Percentiles rank a stretch among this genome's conserved stretches.
phyloP scores from a whole-genome alignment of 2,113 vertebrate species.

The Cephalopholis sonnerati region DNA sequence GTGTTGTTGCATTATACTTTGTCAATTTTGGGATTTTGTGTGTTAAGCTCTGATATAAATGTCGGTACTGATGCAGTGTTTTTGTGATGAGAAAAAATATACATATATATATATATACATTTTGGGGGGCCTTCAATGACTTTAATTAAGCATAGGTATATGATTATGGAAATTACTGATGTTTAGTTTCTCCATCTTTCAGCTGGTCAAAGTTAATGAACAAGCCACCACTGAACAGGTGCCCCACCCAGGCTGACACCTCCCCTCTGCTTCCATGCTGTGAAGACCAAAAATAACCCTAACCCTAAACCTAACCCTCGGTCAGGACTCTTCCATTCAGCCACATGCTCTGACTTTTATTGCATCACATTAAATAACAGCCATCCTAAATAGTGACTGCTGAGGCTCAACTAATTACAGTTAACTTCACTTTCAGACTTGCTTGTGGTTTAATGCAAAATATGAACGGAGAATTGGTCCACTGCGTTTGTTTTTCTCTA shows the following conservation, averaged over 20 bases:
- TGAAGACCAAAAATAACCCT: not conserved
- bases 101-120: not conserved
- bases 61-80: not conserved
- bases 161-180: not conserved
- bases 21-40: too few species aligned
- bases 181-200: not conserved
- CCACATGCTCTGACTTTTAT: not conserved
- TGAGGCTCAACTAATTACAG: not conserved
- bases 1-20: not conserved
- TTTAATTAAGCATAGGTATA: too few species aligned
- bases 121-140: too few species aligned
- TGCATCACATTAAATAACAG: not conserved
- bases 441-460: conserved; percentile 18
- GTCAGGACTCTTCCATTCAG: not conserved
- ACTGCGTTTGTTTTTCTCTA: not conserved
- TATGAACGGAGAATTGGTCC: conserved; percentile 4
- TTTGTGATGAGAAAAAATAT: too few species aligned
- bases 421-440: not conserved
- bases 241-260: not conserved
- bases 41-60: not conserved
- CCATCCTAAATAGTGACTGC: not conserved
- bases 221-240: too few species aligned
- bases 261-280: not conserved
- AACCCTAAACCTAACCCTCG: not conserved
- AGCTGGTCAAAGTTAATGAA: not conserved